Base-by-base conservation (phyloP, 2,888 invertebrate genomes). In the Drosophila lacicola region DNA sequence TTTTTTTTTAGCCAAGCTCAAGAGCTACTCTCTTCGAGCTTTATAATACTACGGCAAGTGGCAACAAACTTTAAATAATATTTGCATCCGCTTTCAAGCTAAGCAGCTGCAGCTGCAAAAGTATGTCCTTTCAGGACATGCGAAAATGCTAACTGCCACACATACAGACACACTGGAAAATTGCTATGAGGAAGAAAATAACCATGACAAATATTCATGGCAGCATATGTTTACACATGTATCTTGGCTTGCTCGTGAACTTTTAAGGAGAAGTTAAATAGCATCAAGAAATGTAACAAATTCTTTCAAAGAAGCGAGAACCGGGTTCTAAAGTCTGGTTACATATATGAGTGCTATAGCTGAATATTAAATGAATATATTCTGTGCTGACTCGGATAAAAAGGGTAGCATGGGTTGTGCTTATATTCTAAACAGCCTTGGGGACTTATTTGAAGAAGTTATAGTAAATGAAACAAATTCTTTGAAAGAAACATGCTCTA, bases 51-150 rank as follows among this genome's bases (percentile, higher is more conserved):
- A 25, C 44, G 21, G 21, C 51, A 14, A 41, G 19, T 41, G 41
- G 56, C 34, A 19, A 6, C 3, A 1, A 42, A 56, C 33, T 56
- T 60, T 34, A 6, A 25, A 46, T 29, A 11, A 56, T 14, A 29
- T 44, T 44, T 56, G 36, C 36, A 44, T 29, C 11, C 13, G 21
- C 9, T 10, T 25, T 19, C 13, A 21, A 21, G 44, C 39, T 25
- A 17, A 41, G 21, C 19, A 51, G n/a, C 14, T 39, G 21, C 21
- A 51, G 10, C 14, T 13, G 14, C 11, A 14, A 14, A 0, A 8
- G 19, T 4, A 41, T 3, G 19, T 21, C 17, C 10, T 0, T 14
- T 17, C 4, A 4, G 41, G 41, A 17, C 0, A 17, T 41, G 41
- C 4, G 17, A 0, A 14, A 13, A 19, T 29, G 21, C 4, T 6